phyloP scores from a whole-genome alignment of 2,888 invertebrate genomes.

The Drosophila helvetica region DNA sequence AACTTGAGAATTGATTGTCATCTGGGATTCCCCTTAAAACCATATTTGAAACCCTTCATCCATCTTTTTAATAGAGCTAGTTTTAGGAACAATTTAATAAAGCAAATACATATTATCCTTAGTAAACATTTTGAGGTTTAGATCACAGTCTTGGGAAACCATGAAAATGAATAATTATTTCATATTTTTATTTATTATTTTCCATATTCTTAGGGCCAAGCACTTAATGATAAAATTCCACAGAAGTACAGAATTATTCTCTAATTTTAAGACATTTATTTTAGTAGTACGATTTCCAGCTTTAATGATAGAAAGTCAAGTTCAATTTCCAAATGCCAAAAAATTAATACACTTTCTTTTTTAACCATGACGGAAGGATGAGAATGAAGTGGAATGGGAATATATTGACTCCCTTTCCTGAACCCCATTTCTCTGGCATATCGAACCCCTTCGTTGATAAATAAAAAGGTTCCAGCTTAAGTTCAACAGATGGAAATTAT shows the following conservation, averaged over 20 bases:
- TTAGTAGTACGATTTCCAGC: not conserved
- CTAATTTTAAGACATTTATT: not conserved
- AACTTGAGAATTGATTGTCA: not conserved
- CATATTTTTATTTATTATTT: not conserved
- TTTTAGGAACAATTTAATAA: no score
- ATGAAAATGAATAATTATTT: not conserved
- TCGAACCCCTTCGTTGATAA: conserved; percentile 33
- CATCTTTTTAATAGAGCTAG: no score
- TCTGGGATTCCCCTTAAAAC: not conserved
- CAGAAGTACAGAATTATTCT: no score
- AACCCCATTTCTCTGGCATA: not conserved
- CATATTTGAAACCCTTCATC: no score
- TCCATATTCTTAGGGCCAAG: not conserved
- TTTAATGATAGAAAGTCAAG: not conserved
- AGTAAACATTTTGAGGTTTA: no score
- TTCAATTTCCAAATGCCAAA: not conserved
- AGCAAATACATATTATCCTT: no score
- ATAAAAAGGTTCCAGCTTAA: not conserved
- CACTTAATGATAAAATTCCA: not conserved
- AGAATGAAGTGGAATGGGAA: not conserved
- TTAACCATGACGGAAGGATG: not conserved
- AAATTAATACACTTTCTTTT: not conserved
- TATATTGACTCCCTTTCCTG: not conserved
- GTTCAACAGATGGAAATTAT: conserved; percentile 41
- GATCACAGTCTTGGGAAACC: no score